Evolutionary conservation across 2,797 vertebrate species (phyloP), one percentile per base, ranked within the genome.

Genomic region (Sebastes hubbsi): DNA sequence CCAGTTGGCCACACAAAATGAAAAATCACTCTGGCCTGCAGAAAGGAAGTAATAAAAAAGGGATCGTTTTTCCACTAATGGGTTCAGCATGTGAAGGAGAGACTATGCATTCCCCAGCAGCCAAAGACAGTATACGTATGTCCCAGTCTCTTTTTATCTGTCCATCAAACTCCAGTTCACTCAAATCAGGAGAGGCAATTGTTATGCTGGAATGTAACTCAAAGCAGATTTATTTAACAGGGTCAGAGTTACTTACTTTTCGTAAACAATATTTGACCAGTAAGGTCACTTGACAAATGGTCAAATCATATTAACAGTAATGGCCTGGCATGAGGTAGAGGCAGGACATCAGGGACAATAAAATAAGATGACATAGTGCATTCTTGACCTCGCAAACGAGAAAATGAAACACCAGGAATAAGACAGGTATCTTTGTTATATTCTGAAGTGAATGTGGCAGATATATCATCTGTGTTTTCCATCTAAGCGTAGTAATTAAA

Each of bases 1-100:
- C 72, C 24, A 75, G 81, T 78, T 88, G 78, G 84, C 85, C 82
- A 87, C 86, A 92, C 84, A 81, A 88, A 93, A 88, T 83, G 83
- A 90, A 84, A 89, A 89, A 82, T 80, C 58, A 81, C 88, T 91
- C 78, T 73, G 84, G 86, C 84, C 70, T 76, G 78, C 88, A 84
- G 81, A 93, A 81, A 85, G 87, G 87, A 92, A 92, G 91, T 88
- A 71, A 91, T 92, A 88, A 87, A 93, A 91, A 86, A 76, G 29
- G 62, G 77, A 79, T 86, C 9, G 52, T 89, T 90, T 91, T 91
- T 82, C 79, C 69, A 68, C 77, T 90, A 93, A 95, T 90, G 77
- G 82, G 16, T 92, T 88, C 89, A 90, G 80, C 88, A 89, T 94
- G 92, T 89, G 89, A 84, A 87, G 67, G 80, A 85, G 73, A 83